Conservation (phyloP, 2,797 vertebrate species). For the Pteropus rufus region DNA sequence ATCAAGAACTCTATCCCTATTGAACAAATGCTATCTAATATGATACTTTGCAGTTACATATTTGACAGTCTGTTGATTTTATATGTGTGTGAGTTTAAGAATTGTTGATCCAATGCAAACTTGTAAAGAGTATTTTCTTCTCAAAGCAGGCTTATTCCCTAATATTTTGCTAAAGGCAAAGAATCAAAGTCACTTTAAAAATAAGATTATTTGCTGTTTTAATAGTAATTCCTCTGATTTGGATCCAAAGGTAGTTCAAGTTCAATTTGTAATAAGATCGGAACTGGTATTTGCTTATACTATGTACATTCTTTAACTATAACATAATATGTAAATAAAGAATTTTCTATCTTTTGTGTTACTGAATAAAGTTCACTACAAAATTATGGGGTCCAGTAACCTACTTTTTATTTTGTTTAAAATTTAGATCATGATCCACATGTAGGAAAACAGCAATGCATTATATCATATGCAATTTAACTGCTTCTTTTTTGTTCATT, state of each 20-base stretch:
- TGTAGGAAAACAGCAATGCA: neutral
- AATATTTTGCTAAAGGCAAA: neutral
- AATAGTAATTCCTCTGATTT: neutral
- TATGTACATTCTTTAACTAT: slow-evolving; percentile 10
- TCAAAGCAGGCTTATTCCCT: neutral
- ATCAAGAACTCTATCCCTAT: neutral
- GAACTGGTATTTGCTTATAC: neutral
- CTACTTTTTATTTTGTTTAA: slow-evolving; percentile 19
- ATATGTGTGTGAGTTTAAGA: neutral
- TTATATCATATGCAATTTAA: neutral
- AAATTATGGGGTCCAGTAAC: neutral
- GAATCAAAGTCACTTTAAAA: slow-evolving; percentile 9
- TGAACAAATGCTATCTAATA: neutral
- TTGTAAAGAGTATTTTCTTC: neutral
- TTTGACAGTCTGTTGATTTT: neutral
- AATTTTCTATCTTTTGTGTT: neutral
- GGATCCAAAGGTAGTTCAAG: neutral
- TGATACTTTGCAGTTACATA: neutral
- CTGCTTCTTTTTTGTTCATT: slow-evolving; percentile 43
- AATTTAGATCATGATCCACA: neutral
- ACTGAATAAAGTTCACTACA: neutral
- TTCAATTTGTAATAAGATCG: neutral
- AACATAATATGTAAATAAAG: neutral
- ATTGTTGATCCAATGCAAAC: neutral
- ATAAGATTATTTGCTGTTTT: neutral